phyloP scores from a whole-genome alignment of 2,113 vertebrate genomes.

The Piprites chloris region DNA sequence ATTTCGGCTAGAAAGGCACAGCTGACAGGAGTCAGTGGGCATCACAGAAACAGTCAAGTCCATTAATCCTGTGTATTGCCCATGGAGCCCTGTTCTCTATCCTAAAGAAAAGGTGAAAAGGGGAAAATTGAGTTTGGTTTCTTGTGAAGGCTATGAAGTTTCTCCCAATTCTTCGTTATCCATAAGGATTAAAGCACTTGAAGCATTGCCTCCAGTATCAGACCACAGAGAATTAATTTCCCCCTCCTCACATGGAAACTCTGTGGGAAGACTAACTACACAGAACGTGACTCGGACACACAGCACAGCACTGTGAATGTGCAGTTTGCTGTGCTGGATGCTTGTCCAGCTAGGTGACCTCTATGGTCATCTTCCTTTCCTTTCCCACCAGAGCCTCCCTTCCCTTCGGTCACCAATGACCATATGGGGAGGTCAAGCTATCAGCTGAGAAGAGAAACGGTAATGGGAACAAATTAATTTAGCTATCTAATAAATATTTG shows the following conservation, averaged over 20 bases:
- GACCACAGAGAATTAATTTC: neutral
- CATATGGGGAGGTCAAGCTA: neutral
- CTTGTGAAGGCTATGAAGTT: neutral
- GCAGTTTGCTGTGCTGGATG: neutral
- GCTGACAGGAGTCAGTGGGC: neutral
- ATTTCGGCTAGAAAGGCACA: neutral
- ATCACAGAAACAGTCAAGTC: neutral
- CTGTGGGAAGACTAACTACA: neutral
- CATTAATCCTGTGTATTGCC: neutral
- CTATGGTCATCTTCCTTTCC: neutral
- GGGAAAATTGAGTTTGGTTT: neutral
- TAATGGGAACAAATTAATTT: neutral
- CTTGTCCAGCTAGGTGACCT: neutral
- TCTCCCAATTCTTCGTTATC: neutral
- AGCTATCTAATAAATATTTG: neutral
- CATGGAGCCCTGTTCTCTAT: neutral
- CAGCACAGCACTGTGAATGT: neutral
- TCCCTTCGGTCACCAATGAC: neutral
- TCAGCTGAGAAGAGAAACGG: neutral
- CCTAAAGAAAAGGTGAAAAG: neutral
- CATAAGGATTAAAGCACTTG: neutral
- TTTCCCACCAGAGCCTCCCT: neutral
- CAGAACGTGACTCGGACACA: fast-evolving
- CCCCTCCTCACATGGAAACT: neutral
- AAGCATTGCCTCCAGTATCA: neutral